Evolutionary conservation across 2,113 vertebrate genomes (phyloP), one percentile per base, ranked within the genome.

Genomic region (Zingel zingel): DNA sequence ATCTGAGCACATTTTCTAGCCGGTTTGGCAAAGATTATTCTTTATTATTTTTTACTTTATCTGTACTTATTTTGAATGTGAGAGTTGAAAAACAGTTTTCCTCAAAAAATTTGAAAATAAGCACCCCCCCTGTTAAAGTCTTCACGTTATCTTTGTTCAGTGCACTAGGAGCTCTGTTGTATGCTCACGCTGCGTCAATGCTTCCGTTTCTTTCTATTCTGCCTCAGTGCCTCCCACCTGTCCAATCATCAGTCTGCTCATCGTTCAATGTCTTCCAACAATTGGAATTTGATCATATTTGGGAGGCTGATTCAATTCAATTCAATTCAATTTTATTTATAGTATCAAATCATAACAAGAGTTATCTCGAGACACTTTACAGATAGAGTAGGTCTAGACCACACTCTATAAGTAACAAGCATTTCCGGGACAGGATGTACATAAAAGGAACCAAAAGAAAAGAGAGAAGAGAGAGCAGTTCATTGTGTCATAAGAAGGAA

Each of bases 281-380:
- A 86, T 63, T 86, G 74, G 74, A 82, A 30, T 53, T 81, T 67
- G 68, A 86, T 82, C 72, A 77, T 68, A 81, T 81, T 69, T 83
- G 50, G 36, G 56, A 68, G 73, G 39, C 54, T 54, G n/a, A n/a
- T n/a, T n/a, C n/a, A n/a, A n/a, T n/a, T n/a, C n/a, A n/a, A n/a
- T n/a, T n/a, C n/a, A n/a, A n/a, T n/a, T n/a, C n/a, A n/a, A n/a
- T n/a, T n/a, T n/a, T n/a, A n/a, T n/a, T n/a, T n/a, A n/a, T n/a
- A n/a, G n/a, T n/a, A n/a, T n/a, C n/a, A n/a, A n/a, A n/a, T n/a
- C n/a, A n/a, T n/a, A n/a, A n/a, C n/a, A n/a, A n/a, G n/a, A n/a
- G n/a, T n/a, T n/a, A n/a, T n/a, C n/a, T n/a, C n/a, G n/a, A n/a
- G n/a, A n/a, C n/a, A n/a, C n/a, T n/a, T n/a, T n/a, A n/a, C n/a